These are phyloP conservation scores for Scatophagus argus DNA, from an alignment of 2,113 vertebrate genomes.

Conservation along the genomic window DNA sequence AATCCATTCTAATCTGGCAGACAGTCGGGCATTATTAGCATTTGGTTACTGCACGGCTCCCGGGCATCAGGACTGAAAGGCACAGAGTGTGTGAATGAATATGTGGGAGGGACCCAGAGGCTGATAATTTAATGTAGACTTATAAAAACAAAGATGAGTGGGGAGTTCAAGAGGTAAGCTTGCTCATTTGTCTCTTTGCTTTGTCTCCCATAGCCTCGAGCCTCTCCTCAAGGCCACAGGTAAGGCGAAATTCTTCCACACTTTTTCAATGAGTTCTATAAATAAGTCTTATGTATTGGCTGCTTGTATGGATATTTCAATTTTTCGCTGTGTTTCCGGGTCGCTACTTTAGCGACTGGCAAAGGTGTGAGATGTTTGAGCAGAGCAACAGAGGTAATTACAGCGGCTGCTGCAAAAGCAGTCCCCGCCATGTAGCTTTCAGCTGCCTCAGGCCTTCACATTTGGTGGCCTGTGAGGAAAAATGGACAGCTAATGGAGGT, in stretches of 20 bases:
- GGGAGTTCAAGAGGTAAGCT: slow-evolving; percentile 49
- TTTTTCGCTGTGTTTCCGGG: not conserved
- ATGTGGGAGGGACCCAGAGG: slow-evolving; percentile 50
- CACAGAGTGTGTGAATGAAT: slow-evolving; percentile 22
- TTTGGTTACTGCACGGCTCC: slow-evolving; percentile 53
- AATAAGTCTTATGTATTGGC: not conserved
- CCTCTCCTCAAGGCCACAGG: slow-evolving; percentile 84
- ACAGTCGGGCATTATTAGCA: slow-evolving; percentile 50
- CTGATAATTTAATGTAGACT: slow-evolving; percentile 49
- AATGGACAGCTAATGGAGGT: slow-evolving; percentile 60
- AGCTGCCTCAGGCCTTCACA: slow-evolving; percentile 28
- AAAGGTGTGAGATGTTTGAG: slow-evolving; percentile 20
- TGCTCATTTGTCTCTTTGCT: slow-evolving; percentile 49
- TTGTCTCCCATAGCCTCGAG: slow-evolving; percentile 76
- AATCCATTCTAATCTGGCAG: slow-evolving; percentile 78
- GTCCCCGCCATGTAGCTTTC: slow-evolving; percentile 22
- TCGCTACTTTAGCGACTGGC: slow-evolving; percentile 6
- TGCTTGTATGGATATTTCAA: not conserved
- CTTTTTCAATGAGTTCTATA: not conserved
- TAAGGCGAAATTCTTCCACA: slow-evolving; percentile 51
- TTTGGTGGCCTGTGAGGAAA: slow-evolving; percentile 37
- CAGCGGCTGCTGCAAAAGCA: slow-evolving; percentile 29
- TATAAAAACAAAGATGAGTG: slow-evolving; percentile 43
- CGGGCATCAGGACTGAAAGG: slow-evolving; percentile 25
- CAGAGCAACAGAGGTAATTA: slow-evolving; percentile 45